Percentiles rank a stretch among this genome's conserved stretches.
phyloP scores from a whole-genome alignment of 2,888 invertebrate genomes.

The Drosophila paranaensis region DNA sequence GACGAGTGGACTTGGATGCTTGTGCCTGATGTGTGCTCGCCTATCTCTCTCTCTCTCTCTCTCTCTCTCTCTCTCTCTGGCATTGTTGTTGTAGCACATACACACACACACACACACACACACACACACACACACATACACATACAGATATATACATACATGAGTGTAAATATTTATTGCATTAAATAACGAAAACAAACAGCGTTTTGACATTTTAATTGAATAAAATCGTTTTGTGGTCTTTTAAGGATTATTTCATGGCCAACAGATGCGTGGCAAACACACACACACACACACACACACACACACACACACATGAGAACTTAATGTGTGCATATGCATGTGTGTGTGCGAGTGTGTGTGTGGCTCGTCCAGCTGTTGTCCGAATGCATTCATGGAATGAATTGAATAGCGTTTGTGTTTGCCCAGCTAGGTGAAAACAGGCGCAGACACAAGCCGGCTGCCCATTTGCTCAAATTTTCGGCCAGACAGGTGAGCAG shows the following conservation, averaged over 20 bases:
- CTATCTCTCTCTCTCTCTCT: background rate
- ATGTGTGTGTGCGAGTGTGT: background rate
- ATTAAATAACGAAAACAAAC: constrained; percentile 78
- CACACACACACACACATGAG: constrained; percentile 8
- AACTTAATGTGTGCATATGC: constrained; percentile 14
- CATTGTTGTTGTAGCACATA: constrained; percentile 13
- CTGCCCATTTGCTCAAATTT: constrained; percentile 27
- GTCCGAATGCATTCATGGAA: constrained; percentile 71
- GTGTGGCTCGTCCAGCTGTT: constrained; percentile 41
- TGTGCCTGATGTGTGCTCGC: background rate
- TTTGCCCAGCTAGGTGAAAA: constrained; percentile 76
- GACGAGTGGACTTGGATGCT: background rate
- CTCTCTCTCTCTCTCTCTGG: no score
- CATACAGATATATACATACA: constrained; percentile 11
- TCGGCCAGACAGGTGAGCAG: constrained; percentile 32
- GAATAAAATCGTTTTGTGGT: constrained; percentile 80
- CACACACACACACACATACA: background rate
- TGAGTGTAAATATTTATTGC: constrained; percentile 77
- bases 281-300: constrained; percentile 3
- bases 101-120: no score
- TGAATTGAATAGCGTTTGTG: constrained; percentile 73
- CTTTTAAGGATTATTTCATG: constrained; percentile 80
- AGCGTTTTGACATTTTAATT: constrained; percentile 79
- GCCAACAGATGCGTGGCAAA: constrained; percentile 58
- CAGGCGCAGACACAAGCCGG: constrained; percentile 46